Base-by-base conservation (phyloP, 1,140 invertebrate genomes). In the Tetragnatha versicolor region DNA sequence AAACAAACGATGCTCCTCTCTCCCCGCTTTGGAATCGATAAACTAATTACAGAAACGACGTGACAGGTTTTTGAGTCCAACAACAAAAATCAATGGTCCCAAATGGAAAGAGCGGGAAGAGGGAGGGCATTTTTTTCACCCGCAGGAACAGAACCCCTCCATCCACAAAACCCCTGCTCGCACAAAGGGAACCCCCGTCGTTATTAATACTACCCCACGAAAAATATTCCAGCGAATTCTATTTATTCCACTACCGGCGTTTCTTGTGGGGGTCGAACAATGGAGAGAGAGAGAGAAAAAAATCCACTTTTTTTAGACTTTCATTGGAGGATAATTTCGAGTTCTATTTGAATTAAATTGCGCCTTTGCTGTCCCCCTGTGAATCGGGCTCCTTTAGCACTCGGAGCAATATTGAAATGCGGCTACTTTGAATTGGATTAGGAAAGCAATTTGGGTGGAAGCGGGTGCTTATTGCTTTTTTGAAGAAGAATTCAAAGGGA, bases 31-130 rank as follows among this genome's bases (percentile, higher is more conserved):
- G 4, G 35, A 63, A 63, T 63, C 60, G 35, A 63, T 63, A 63
- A 63, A 63, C 35, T 63, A 63, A 63, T 63, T 63, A 63, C 60
- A 63, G 35, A 39, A 37, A 63, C 37, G 33, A 58, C 10, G 25
- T 61, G 29, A 31, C 29, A 25, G 20, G 22, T 25, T 63, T 63
- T 63, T 63, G n/a, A 39, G 33, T 7, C 33, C 35, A 9, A 37
- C n/a, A 14, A 37, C 3, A 10, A 42, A 63, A 63, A 63, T 63
- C 60, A 63, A 63, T 39, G 60, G 60, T 12, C 35, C 25, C n/a
- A 12, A 29, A 29, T 31, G 27, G 3, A 29, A n/a, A n/a, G n/a
- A n/a, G n/a, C n/a, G n/a, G n/a, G n/a, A n/a, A n/a, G n/a, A n/a
- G n/a, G n/a, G n/a, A n/a, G n/a, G n/a, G n/a, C n/a, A n/a, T n/a